Evolutionary conservation across 2,797 vertebrate species (phyloP).

Genomic region (Percopsis omiscomaycus): DNA sequence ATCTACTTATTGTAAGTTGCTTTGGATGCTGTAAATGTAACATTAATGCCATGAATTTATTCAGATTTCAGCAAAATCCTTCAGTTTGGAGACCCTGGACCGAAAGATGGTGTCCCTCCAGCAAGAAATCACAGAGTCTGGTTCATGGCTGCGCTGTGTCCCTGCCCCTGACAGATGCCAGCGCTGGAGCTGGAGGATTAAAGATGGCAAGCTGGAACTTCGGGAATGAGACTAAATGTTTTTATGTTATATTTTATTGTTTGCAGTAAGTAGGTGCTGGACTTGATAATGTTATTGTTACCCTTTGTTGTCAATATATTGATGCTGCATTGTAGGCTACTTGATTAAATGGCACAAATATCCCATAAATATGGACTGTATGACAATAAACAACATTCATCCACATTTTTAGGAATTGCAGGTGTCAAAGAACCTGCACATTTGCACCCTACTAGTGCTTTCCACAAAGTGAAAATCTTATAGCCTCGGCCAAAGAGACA

Average conservation of each 20-base stretch:
- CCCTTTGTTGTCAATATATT: not conserved
- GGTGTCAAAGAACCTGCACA: too few relatives aligned
- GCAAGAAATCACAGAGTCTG: slow-evolving; percentile 83
- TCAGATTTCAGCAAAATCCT: slow-evolving; percentile 84
- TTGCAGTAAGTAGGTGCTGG: not conserved
- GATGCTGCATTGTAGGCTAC: slow-evolving; percentile 2
- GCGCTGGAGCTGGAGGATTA: slow-evolving; percentile 89
- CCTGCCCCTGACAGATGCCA: slow-evolving; percentile 84
- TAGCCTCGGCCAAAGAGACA: too few relatives aligned
- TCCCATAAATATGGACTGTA: too few relatives aligned
- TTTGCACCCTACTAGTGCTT: too few relatives aligned
- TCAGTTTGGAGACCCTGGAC: slow-evolving; percentile 90
- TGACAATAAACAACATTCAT: too few relatives aligned
- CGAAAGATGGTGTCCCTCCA: slow-evolving; percentile 82
- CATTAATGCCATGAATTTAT: not conserved
- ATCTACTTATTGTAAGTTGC: not conserved
- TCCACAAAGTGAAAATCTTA: too few relatives aligned
- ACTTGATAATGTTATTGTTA: too few relatives aligned
- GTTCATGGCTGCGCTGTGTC: slow-evolving; percentile 86
- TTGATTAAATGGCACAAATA: too few relatives aligned
- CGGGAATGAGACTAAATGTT: slow-evolving; percentile 49
- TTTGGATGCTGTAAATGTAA: not conserved
- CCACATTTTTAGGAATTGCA: too few relatives aligned
- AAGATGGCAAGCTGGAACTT: slow-evolving; percentile 83
- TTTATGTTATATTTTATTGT: not conserved